phyloP scores from a whole-genome alignment of 1,140 invertebrate genomes.

The Anoplophora glabripennis region DNA sequence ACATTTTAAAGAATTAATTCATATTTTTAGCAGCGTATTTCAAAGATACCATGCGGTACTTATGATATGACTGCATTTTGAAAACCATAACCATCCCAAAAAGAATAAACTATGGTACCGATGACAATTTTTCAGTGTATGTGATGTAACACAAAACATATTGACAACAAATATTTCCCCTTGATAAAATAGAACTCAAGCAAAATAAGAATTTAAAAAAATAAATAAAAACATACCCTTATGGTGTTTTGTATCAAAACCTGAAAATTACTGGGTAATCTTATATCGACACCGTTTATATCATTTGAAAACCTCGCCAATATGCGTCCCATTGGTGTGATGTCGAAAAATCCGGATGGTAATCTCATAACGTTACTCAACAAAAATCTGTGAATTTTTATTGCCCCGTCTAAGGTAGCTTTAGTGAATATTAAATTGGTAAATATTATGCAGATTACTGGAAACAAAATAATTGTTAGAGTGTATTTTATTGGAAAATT shows the following conservation, averaged over 20 bases:
- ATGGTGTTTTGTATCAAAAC: constrained; percentile 23
- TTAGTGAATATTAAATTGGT: constrained; percentile 21
- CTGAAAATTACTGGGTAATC: constrained; percentile 25
- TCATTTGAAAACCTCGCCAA: constrained; percentile 61
- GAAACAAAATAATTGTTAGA: constrained; percentile 15
- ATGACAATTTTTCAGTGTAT: no score
- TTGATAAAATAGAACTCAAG: no score
- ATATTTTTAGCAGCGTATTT: no score
- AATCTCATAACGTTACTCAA: constrained; percentile 60
- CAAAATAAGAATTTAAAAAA: no score
- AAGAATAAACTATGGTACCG: no score
- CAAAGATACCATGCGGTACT: no score
- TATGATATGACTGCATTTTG: no score
- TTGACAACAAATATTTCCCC: no score
- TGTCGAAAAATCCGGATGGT: constrained; percentile 73
- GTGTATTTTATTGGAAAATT: no score
- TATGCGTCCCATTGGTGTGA: constrained; percentile 68
- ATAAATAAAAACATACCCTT: constrained; percentile 15
- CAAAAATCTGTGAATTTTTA: constrained; percentile 58
- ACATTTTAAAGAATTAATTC: no score
- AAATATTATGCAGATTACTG: constrained; percentile 23
- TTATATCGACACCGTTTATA: constrained; percentile 33
- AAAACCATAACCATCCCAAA: no score
- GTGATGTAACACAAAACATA: no score
- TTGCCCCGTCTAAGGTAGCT: constrained; percentile 59